Base-by-base conservation (phyloP, 2,888 invertebrate species). In the Palloptera scutellata region DNA sequence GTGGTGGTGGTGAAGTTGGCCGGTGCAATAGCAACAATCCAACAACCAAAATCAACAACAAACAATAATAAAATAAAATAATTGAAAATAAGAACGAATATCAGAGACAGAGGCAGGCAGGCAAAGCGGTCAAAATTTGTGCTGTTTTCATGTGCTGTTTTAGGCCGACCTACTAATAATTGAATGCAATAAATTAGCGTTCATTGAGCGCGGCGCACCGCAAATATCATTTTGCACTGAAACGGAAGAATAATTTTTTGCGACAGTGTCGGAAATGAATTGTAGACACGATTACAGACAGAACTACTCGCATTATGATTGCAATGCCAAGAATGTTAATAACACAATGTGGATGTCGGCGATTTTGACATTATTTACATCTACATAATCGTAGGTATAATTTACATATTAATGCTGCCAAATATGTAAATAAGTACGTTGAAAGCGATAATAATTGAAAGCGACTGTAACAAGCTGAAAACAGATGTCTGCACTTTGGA, bases 161-260 rank as follows among this genome's bases (percentile, higher is more conserved):
- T 12, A 12, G 17, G 48, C 48, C 51, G 13, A 43, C 30, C 30
- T 30, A 8, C 55, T 75, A 79, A n/a, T n/a, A n/a, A 77, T 77
- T 79, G 6, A 76, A 73, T 70, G 70, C 69, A 54, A 78, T 79
- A 78, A 79, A 79, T 80, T 78, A 77, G 72, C 73, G 68, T 71
- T 73, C 77, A 77, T 70, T 73, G 68, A 72, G 73, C 76, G 67
- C 75, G 41, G 67, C 75, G 41, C 30, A 30, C 30, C 75, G 41
- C 10, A 62, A 67, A 67, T 58, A 30, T 48, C n/a, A 62, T 62
- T 63, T 62, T 42, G 67, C 58, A 62, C 40, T 43, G 42, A 65
- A 54, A 48, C 60, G n/a, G 19, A 60, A 20, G 40, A 20, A 15
- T 6, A 58, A 40, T n/a, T n/a, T 30, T 30, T 30, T 30, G 30